Base-by-base conservation (phyloP, 1,140 invertebrate species). In the Lordiphosa mommai region DNA sequence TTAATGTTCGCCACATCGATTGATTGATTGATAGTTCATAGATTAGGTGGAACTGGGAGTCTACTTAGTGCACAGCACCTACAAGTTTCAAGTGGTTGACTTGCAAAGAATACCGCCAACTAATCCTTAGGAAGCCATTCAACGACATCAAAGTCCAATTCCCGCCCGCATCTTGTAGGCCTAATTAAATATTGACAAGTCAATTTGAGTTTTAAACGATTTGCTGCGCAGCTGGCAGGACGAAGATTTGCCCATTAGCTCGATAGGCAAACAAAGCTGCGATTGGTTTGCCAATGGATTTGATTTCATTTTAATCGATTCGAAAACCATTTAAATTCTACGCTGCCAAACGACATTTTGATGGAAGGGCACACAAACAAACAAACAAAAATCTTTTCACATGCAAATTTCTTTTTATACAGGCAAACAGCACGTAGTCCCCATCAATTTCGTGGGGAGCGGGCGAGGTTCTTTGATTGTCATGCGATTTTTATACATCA, bases 141-240 rank as follows among this genome's bases (percentile, higher is more conserved):
- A 59, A 14, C 13, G 37, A 74, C 76, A 74, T 79, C 74, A 82
- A 79, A 79, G 74, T 34, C 36, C 40, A 48, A 41, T 56, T 47
- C 69, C 73, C 69, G 69, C 73, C 73, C 69, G 69, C 73, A 69
- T 71, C 44, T 55, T 30, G 41, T 56, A 60, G 40, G 76, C 76
- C 74, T 79, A 84, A 84, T 84, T 84, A 84, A 84, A 84, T 84
- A 84, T 84, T 84, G 77, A 84, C 77, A 84, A 85, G 58, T 84
- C 77, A 84, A 84, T 84, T 84, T 84, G 72, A 84, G 77, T 84
- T 84, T 43, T 13, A 43, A 43, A 43, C 40, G 40, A 84, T 84
- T 61, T 79, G n/a, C 38, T 7, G 20, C 37, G 72, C 77, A 84
- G 77, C 77, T 84, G 77, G 44, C 49, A 52, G 34, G 67, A 13